Percentiles rank a stretch among this genome's conserved stretches.
Evolutionary conservation across 2,888 invertebrate genomes (phyloP).

Genomic region (Cryptops parisi): DNA sequence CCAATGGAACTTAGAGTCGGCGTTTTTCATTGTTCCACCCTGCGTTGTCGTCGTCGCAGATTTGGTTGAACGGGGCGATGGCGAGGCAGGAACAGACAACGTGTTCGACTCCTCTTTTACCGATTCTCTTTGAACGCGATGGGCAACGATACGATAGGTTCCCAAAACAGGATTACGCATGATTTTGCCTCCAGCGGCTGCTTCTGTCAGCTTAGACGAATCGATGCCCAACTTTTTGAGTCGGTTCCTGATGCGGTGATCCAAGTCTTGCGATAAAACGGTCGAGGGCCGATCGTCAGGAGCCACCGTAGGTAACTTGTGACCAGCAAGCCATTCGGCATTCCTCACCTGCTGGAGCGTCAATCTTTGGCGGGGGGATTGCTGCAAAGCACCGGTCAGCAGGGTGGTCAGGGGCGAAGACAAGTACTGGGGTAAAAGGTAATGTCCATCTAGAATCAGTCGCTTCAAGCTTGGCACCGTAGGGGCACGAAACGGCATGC

Average conservation of each 20-base stretch:
- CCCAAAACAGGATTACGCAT: background rate
- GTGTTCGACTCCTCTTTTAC: too few relatives aligned
- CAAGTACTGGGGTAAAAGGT: constrained; percentile 40
- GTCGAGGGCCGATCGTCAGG: background rate
- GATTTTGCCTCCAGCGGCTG: background rate
- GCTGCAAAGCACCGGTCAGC: constrained; percentile 33
- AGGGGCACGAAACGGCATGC: constrained; percentile 62
- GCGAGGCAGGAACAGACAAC: too few relatives aligned
- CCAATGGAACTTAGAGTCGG: too few relatives aligned
- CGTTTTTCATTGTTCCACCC: too few relatives aligned
- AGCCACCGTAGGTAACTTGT: background rate
- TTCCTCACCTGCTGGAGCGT: constrained; percentile 31
- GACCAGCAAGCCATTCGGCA: constrained; percentile 40
- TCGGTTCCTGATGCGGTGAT: background rate
- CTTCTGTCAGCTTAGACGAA: background rate
- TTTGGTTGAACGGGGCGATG: too few relatives aligned
- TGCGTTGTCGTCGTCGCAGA: too few relatives aligned
- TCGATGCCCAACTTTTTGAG: background rate
- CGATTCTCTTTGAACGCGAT: background rate
- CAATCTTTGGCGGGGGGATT: constrained; percentile 31
- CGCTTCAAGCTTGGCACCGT: constrained; percentile 55
- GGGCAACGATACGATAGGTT: background rate
- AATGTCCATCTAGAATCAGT: constrained; percentile 49
- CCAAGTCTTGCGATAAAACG: background rate
- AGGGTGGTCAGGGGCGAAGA: constrained; percentile 39